Evolutionary conservation across 2,797 vertebrate genomes (phyloP).

Genomic region (Allenopithecus nigroviridis): DNA sequence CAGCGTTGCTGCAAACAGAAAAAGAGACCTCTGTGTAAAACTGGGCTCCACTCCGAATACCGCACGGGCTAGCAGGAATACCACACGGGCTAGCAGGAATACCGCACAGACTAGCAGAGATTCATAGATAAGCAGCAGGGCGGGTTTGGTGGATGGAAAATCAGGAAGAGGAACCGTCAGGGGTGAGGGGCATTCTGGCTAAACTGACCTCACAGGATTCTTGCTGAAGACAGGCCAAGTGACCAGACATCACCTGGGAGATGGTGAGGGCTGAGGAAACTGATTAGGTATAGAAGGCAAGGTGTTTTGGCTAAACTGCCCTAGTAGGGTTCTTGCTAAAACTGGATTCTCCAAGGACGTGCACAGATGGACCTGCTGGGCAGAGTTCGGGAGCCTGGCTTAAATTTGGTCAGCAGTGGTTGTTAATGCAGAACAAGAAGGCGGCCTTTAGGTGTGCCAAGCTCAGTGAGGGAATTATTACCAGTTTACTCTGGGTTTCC

Average conservation of each 20-base stretch:
- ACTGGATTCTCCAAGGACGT: not conserved
- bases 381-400: not conserved
- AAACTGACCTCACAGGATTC: not conserved
- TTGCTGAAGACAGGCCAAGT: not conserved
- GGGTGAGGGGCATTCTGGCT: not conserved
- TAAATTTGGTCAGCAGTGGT: not conserved
- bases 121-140: not conserved
- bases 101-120: no score
- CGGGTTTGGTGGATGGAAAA: not conserved
- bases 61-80: no score
- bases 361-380: not conserved
- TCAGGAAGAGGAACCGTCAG: not conserved
- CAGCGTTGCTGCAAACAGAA: not conserved
- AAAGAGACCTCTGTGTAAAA: not conserved
- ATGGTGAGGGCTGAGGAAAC: not conserved
- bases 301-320: not conserved
- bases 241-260: not conserved
- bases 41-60: no score
- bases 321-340: not conserved
- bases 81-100: no score
- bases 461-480: not conserved
- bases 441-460: not conserved
- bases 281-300: no score
- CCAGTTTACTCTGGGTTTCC: not conserved
- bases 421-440: not conserved